These are phyloP conservation scores for Augochlorella aurata DNA, from an alignment of 2,888 invertebrate genomes.

Conservation along the genomic window DNA sequence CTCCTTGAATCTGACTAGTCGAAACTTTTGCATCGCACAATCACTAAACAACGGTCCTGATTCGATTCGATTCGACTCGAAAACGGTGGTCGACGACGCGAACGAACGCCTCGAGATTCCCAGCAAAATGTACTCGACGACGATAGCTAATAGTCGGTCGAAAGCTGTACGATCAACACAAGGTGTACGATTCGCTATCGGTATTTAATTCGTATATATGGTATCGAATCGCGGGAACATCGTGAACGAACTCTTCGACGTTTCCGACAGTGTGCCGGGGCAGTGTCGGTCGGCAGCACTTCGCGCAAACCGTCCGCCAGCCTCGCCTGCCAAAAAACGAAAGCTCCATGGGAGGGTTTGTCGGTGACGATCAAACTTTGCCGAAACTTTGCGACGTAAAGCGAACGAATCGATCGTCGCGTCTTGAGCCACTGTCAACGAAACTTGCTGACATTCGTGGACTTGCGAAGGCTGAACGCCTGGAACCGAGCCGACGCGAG, in stretches of 20 bases:
- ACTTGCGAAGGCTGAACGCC: neutral
- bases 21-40: constrained; percentile 31
- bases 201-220: neutral
- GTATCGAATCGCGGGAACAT: neutral
- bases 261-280: neutral
- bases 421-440: constrained; percentile 15
- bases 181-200: neutral
- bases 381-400: neutral
- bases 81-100: neutral
- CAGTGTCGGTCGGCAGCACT: constrained; percentile 16
- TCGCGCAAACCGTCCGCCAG: neutral
- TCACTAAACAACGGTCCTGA: neutral
- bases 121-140: neutral
- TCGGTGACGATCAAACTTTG: neutral
- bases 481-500: neutral
- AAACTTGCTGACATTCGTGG: neutral
- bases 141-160: neutral
- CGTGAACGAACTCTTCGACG: neutral
- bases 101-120: neutral
- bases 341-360: neutral
- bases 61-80: neutral
- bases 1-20: constrained; percentile 21
- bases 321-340: neutral
- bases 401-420: neutral
- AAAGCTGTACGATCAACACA: neutral